phyloP scores from a whole-genome alignment of 1,140 invertebrate species.

The Eurosta solidaginis region DNA sequence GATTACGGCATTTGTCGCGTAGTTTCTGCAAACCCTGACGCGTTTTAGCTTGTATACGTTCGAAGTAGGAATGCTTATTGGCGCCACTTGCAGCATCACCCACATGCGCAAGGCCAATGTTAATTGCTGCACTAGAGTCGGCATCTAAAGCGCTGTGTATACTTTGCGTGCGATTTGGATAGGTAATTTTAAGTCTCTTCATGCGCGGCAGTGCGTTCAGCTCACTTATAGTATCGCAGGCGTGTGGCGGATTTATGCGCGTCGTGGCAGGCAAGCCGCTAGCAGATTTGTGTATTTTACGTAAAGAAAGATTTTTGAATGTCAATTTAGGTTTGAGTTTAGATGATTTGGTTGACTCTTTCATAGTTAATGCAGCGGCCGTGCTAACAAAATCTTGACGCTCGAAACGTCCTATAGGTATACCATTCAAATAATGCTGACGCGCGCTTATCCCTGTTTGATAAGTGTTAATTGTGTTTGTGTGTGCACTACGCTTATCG shows the following conservation, averaged over 20 bases:
- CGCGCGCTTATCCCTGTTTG: neutral
- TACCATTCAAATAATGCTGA: conserved; percentile 36
- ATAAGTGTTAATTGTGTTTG: neutral
- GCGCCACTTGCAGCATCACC: neutral
- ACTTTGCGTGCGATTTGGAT: conserved; percentile 55
- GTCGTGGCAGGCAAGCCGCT: neutral
- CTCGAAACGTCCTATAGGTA: conserved; percentile 45
- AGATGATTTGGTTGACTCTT: neutral
- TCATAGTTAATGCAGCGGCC: neutral
- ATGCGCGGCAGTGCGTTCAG: conserved; percentile 42
- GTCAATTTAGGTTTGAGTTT: conserved; percentile 34
- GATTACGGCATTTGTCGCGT: conserved; percentile 56
- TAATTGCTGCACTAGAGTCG: conserved; percentile 30
- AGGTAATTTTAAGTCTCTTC: conserved; percentile 54
- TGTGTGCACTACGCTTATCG: neutral
- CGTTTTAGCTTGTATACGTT: conserved; percentile 53
- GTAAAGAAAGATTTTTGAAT: conserved; percentile 51
- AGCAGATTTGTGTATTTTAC: conserved; percentile 39
- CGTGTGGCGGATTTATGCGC: neutral
- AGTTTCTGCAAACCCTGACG: conserved; percentile 53
- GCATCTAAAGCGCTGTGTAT: conserved; percentile 50
- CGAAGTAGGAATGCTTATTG: conserved; percentile 44
- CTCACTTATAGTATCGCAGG: neutral
- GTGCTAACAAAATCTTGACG: conserved; percentile 48
- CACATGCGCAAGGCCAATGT: neutral